Evolutionary conservation across 2,113 vertebrate genomes (phyloP).

Genomic region (Circaetus gallicus): DNA sequence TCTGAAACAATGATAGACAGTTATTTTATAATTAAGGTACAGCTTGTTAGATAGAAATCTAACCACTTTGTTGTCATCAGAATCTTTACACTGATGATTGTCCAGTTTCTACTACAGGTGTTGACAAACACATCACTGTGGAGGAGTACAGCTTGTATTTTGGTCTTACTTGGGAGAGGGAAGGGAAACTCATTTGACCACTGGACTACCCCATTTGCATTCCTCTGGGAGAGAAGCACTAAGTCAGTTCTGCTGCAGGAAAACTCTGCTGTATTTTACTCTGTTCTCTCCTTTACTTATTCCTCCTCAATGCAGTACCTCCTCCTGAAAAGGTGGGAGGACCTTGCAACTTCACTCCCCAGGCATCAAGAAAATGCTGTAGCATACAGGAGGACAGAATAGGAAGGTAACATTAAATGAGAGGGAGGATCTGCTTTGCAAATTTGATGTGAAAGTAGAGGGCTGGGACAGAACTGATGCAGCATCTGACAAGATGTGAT

Average conservation of each 20-base stretch:
- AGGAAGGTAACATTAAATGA: conserved; percentile 4
- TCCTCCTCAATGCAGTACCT: background rate
- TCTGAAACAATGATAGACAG: background rate
- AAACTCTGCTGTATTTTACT: background rate
- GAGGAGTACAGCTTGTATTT: background rate
- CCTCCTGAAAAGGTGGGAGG: background rate
- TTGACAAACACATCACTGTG: background rate
- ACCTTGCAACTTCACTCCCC: background rate
- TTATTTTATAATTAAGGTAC: background rate
- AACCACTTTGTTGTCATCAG: background rate
- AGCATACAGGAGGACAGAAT: background rate
- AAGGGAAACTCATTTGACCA: background rate
- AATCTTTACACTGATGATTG: background rate
- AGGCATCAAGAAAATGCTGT: background rate
- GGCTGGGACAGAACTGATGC: background rate
- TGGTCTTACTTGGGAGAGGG: background rate
- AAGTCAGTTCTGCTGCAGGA: background rate
- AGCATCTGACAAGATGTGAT: background rate
- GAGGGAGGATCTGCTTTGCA: background rate
- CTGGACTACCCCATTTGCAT: background rate
- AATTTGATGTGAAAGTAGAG: background rate
- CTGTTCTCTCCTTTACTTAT: background rate
- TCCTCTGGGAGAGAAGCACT: background rate
- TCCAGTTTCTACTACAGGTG: background rate
- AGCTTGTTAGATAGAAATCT: background rate